Conservation (phyloP, 2,797 vertebrate species). For the Schizothorax lantsangensis region DNA sequence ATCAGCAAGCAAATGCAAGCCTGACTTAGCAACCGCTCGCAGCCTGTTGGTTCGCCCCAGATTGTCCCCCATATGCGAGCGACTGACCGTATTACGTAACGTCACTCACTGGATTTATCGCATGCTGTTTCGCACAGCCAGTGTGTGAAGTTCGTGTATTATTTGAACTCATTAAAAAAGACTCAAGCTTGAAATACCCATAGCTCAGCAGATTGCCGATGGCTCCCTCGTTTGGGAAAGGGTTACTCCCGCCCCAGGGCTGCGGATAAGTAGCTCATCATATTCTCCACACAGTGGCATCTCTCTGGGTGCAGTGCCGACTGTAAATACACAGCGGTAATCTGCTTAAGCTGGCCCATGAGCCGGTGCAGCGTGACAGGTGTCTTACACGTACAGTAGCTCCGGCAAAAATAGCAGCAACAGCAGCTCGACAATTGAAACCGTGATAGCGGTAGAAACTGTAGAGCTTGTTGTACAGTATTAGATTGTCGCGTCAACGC, state of each 20-base stretch:
- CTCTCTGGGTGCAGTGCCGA: conserved; percentile 51
- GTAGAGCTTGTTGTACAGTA: conserved; percentile 19
- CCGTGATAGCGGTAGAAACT: background rate
- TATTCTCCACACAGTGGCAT: conserved; percentile 57
- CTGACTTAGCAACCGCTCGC: conserved; percentile 56
- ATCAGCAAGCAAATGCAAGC: conserved; percentile 77
- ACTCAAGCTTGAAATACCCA: conserved; percentile 37
- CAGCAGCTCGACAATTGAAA: conserved; percentile 25
- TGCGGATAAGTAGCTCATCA: conserved; percentile 60
- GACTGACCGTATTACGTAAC: conserved; percentile 53
- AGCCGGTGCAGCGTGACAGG: conserved; percentile 55
- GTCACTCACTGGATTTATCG: conserved; percentile 21
- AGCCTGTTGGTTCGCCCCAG: conserved; percentile 60
- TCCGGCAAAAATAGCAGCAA: conserved; percentile 37
- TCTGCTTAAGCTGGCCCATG: conserved; percentile 55
- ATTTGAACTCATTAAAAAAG: conserved; percentile 16
- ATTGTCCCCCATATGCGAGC: conserved; percentile 63
- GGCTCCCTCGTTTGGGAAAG: conserved; percentile 51
- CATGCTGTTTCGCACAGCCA: conserved; percentile 15
- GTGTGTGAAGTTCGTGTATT: conserved; percentile 5
- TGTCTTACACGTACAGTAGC: conserved; percentile 56
- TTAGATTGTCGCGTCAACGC: conserved; percentile 34
- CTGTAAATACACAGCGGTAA: conserved; percentile 58
- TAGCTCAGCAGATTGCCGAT: conserved; percentile 51
- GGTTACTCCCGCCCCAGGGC: conserved; percentile 48